phyloP scores from a whole-genome alignment of 2,113 vertebrate genomes.

The Epinephelus moara region DNA sequence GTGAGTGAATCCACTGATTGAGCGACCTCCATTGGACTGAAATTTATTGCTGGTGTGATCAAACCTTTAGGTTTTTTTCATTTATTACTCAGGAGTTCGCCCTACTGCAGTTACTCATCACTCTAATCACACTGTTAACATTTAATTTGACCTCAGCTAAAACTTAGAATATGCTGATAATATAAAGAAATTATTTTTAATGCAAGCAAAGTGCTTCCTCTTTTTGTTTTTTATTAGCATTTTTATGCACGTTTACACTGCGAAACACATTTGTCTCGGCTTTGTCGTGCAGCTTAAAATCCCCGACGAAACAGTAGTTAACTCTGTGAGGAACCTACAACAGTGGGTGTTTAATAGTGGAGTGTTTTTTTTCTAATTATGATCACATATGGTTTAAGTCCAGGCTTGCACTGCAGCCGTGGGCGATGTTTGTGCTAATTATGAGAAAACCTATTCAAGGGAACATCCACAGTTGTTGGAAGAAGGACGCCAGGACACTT shows the following conservation, averaged over 20 bases:
- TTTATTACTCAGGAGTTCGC: not conserved
- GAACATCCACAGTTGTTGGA: constrained; percentile 15
- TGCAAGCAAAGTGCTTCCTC: not conserved
- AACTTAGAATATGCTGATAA: not conserved
- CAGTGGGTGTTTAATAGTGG: constrained; percentile 3
- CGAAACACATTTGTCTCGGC: not conserved
- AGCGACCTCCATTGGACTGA: not conserved
- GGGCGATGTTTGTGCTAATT: constrained; percentile 36
- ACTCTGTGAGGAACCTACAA: not conserved
- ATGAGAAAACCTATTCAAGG: constrained; percentile 40
- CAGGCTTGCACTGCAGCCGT: constrained; percentile 1
- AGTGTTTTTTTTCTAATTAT: constrained; percentile 2
- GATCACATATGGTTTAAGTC: constrained; percentile 39
- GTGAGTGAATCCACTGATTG: not conserved
- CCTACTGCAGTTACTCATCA: not conserved
- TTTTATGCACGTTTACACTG: not conserved
- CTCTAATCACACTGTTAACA: not conserved
- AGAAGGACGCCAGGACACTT: constrained; percentile 28
- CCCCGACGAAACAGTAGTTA: not conserved
- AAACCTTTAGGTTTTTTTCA: no score
- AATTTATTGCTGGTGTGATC: no score
- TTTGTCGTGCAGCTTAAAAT: not conserved
- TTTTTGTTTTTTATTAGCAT: not conserved
- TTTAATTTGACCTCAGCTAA: not conserved
- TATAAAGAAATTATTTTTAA: not conserved